phyloP scores from a whole-genome alignment of 2,888 invertebrate genomes.

The Noctuana brunneofusca region DNA sequence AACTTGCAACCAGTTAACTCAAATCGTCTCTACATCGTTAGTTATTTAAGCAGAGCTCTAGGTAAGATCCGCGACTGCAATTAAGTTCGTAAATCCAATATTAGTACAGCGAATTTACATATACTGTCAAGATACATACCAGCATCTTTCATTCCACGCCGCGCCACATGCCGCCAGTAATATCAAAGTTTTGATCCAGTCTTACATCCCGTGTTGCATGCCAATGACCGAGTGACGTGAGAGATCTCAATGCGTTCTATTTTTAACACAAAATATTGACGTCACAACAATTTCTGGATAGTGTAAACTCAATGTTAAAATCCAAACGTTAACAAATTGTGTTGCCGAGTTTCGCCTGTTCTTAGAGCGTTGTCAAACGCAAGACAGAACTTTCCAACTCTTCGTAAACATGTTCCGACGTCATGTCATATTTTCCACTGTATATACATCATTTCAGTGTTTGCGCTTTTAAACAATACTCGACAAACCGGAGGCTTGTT shows the following conservation, averaged over 20 bases:
- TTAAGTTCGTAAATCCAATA: conserved; percentile 48
- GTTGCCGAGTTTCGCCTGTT: conserved; percentile 45
- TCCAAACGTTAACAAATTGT: conserved; percentile 39
- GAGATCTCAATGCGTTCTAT: conserved; percentile 32
- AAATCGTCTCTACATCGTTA: conserved; percentile 38
- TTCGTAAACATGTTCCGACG: conserved; percentile 52
- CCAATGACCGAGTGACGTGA: conserved; percentile 36
- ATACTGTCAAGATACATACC: conserved; percentile 37
- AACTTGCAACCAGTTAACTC: neutral
- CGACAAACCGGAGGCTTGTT: conserved; percentile 37
- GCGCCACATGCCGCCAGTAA: conserved; percentile 42
- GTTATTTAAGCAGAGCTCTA: conserved; percentile 42
- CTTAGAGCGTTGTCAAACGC: conserved; percentile 47
- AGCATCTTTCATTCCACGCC: conserved; percentile 38
- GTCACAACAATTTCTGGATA: conserved; percentile 31
- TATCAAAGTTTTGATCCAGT: conserved; percentile 42
- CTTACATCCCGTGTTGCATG: conserved; percentile 33
- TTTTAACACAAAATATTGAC: conserved; percentile 35
- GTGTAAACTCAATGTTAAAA: conserved; percentile 25
- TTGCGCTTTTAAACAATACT: conserved; percentile 40
- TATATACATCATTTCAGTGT: conserved; percentile 45
- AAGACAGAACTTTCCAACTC: conserved; percentile 48
- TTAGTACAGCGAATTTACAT: conserved; percentile 44
- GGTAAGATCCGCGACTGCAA: conserved; percentile 41
- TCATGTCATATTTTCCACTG: conserved; percentile 49